Conservation (phyloP, 2,113 vertebrate genomes). For the Dipodomys stephensi region DNA sequence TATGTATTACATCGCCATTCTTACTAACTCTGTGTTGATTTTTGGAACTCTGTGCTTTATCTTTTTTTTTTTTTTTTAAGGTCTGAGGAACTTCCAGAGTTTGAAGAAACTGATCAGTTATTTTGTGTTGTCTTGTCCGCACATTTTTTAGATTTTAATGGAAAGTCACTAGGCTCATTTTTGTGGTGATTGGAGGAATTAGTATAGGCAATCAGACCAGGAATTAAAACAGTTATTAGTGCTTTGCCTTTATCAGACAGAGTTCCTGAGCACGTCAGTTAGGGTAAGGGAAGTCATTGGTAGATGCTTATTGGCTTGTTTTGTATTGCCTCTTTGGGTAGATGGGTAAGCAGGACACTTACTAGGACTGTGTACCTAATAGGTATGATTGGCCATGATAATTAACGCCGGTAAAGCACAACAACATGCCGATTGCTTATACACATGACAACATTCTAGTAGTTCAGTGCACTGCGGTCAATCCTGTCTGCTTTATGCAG, state of each 20-base stretch:
- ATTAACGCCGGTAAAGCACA: constrained; percentile 79
- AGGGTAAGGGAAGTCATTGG: constrained; percentile 59
- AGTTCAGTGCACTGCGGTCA: constrained; percentile 87
- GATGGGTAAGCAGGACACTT: background rate
- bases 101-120: constrained; percentile 39
- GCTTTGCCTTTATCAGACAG: constrained; percentile 37
- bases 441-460: constrained; percentile 85
- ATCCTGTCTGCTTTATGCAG: constrained; percentile 89
- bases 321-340: background rate
- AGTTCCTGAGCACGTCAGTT: constrained; percentile 52
- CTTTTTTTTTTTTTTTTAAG: constrained; percentile 30
- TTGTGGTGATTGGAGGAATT: constrained; percentile 1
- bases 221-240: constrained; percentile 38
- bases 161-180: constrained; percentile 43
- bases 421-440: constrained; percentile 84
- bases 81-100: constrained; percentile 52
- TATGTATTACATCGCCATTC: background rate
- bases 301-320: constrained; percentile 75
- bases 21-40: background rate
- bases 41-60: constrained; percentile 5
- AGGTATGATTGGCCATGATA: constrained; percentile 79
- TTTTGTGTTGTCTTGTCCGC: background rate
- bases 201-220: constrained; percentile 17
- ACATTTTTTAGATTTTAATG: constrained; percentile 50
- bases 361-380: constrained; percentile 67